Base-by-base conservation (phyloP, 2,113 vertebrate species). In the Desmodus rotundus region DNA sequence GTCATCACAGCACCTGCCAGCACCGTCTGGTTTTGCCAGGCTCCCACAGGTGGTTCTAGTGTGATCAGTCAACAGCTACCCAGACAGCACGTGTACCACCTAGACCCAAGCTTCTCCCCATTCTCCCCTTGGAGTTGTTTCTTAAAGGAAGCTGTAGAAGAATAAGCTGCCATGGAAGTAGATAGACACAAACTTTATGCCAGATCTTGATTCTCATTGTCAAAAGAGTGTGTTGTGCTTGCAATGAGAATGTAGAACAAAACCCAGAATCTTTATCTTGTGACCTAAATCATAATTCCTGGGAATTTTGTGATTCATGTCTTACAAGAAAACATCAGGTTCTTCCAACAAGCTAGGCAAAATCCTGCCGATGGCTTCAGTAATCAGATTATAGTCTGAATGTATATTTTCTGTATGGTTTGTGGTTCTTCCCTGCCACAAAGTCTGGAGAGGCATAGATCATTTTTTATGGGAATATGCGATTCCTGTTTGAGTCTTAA, bases 1-100 rank as follows among this genome's bases (percentile, higher is more conserved):
- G 20, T 65, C 36, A 68, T 10, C 19, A 8, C 5, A 2, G 26
- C 2, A 41, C 56, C 15, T 90, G 43, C 65, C 82, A 88, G 19
- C 28, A 22, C 65, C 38, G 3, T 61, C 36, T 74, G 31, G 2
- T 4, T 90, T 72, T 61, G 36, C 52, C 52, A 77, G 5, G 15
- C 73, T 87, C 58, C 67, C 2, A n/a, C 47, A 94, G 54, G 41
- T 77, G n/a, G 33, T 33, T 87, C 54, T 78, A 68, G 22, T 81
- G 81, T 33, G 9, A 72, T 38, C 56, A 56, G 43, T 85, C 67
- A 70, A 12, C 38, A 45, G 3, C 26, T 74, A 83, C 9, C 16
- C 4, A 36, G 56, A 67, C 1, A 56, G 2, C 0, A 0, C 52
- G 4, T n/a, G 36, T 20, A 41, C 9, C 3, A 9, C 52, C 17